Evolutionary conservation across 1,140 invertebrate species (phyloP), one percentile per base, ranked within the genome.

Genomic region (Ganaspis sp.): DNA sequence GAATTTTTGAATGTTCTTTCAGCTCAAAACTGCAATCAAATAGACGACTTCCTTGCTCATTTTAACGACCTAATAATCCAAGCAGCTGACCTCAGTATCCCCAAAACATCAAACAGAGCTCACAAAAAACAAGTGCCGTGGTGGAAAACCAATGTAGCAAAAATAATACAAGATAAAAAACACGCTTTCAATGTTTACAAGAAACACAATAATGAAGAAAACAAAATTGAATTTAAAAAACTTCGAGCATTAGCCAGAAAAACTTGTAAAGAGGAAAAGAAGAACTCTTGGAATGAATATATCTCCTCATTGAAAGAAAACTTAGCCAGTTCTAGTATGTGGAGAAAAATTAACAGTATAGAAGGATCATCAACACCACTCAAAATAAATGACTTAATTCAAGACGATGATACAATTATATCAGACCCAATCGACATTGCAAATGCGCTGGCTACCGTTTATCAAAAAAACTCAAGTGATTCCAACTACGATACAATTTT

Each of bases 111-210:
- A 69, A 12, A 73, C 8, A 79, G 17, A 1, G 19, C n/a, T 69
- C 9, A 83, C 80, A 49, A 49, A 49, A 79, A 81, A 58, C 64
- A 76, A 37, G 74, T 82, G 12, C 84, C 86, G 4, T 89, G 88
- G 85, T 88, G 83, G 84, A 88, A 86, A 42, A 54, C 64, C 87
- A 9, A 86, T 85, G 21, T 84, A 74, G 69, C 80, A 80, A 70
- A 54, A 38, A 82, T 79, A 40, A 40, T 84, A 11, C 85, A 83
- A 78, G 71, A 79, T 75, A 70, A 75, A 19, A 88, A 85, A 81
- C 80, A 83, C 40, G 79, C 84, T 9, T 69, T 83, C 21, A 83
- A 84, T 71, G 38, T 70, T 21, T 85, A 80, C 69, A 85, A 83
- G 74, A 78, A 74, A 77, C 80, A 87, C 69, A 82, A 80, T 81